Base-by-base conservation (phyloP, 2,797 vertebrate genomes). In the Centropyge bicolor region DNA sequence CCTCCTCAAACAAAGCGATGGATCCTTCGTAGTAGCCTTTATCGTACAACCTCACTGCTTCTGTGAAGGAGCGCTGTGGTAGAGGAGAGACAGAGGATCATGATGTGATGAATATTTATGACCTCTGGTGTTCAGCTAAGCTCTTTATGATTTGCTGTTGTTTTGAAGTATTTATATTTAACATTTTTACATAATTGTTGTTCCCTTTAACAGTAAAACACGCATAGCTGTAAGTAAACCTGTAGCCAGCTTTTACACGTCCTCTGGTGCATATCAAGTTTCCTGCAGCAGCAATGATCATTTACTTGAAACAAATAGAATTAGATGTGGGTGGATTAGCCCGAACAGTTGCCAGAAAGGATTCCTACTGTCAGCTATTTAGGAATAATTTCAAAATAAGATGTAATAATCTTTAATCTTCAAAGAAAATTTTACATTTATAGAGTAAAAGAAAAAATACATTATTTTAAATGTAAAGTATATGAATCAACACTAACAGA, bases 41-140 rank as follows among this genome's bases (percentile, higher is more conserved):
- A 55, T 98, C 97, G 0, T 99, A 99, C 65, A 96, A 89, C 84
- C 86, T 95, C 74, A 98, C 95, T 2, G 95, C 98, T 0, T 92
- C 91, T 55, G 88, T 91, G 77, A 99, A 99, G 78, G 95, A 95
- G 67, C 89, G 96, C 98, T 99, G 92, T 4, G 75, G 75, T 1
- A 65, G 38, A 77, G 48, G 65, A 75, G 10, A 49, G 20, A 86
- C 0, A 2, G 24, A 52, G 20, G 20, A 76, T 62, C 11, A 56
- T 41, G 6, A 60, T 16, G 13, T 38, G 40, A 60, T 20, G 19
- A 56, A 13, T 16, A 52, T 36, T 70, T 63, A 72, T 7, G 46
- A 69, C n/a, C 1, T 16, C 9, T 57, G 8, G 20, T 78, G 67
- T 43, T 16, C 43, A 40, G 43, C 11, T 41, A 4, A 70, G 59